Evolutionary conservation across 1,140 invertebrate species (phyloP).

Genomic region (Anoplophora glabripennis): DNA sequence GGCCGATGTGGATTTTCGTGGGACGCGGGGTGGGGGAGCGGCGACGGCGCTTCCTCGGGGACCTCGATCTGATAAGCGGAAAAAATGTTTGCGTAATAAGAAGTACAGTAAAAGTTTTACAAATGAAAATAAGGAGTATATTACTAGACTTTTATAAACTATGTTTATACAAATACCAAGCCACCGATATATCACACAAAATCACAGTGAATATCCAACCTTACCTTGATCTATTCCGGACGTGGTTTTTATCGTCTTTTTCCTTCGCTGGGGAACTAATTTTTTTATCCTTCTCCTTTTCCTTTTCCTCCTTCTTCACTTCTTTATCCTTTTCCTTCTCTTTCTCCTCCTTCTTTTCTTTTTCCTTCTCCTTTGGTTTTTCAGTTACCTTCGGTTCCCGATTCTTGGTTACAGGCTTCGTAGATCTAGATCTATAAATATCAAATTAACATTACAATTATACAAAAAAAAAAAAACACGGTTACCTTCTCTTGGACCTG

Average conservation of each 20-base stretch:
- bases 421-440: slow-evolving; percentile 37
- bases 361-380: slow-evolving; percentile 56
- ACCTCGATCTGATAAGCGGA: slow-evolving; percentile 46
- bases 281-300: slow-evolving; percentile 54
- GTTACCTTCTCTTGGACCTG: slow-evolving; percentile 59
- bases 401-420: slow-evolving; percentile 49
- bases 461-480: slow-evolving; percentile 16
- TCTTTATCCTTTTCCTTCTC: slow-evolving; percentile 53
- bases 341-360: slow-evolving; percentile 54
- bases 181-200: too few relatives aligned
- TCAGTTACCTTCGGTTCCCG: slow-evolving; percentile 53
- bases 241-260: slow-evolving; percentile 58
- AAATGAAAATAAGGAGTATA: too few relatives aligned
- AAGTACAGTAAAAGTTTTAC: background rate
- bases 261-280: slow-evolving; percentile 46
- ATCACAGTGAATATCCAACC: slow-evolving; percentile 16
- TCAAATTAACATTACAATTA: slow-evolving; percentile 4
- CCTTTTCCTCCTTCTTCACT: slow-evolving; percentile 52
- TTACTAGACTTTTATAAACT: too few relatives aligned
- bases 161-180: too few relatives aligned
- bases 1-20: slow-evolving; percentile 89
- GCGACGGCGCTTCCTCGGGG: slow-evolving; percentile 63
- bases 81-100: background rate
- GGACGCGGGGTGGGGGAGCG: slow-evolving; percentile 82
- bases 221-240: slow-evolving; percentile 55